Evolutionary conservation across 2,888 invertebrate species (phyloP).

Genomic region (Oxystoma pomonae): DNA sequence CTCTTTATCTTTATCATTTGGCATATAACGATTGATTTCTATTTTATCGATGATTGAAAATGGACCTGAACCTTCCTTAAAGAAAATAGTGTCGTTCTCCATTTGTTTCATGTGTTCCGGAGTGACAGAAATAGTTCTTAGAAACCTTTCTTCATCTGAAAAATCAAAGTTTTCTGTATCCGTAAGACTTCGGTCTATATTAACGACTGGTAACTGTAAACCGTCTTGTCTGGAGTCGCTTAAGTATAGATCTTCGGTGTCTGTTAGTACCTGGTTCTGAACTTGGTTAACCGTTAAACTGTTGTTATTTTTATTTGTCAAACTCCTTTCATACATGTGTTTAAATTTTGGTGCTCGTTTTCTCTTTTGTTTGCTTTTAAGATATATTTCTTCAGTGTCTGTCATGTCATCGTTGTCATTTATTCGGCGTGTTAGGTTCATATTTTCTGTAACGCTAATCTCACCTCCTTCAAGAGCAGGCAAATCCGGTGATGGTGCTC

Average conservation of each 20-base stretch:
- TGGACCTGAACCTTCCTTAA: constrained; percentile 39
- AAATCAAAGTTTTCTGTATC: constrained; percentile 47
- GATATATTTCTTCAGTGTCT: constrained; percentile 34
- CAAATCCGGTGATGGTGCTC: constrained; percentile 30
- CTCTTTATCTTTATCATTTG: constrained; percentile 47
- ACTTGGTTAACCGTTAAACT: constrained; percentile 14
- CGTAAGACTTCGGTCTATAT: constrained; percentile 34
- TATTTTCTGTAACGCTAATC: constrained; percentile 28
- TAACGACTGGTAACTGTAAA: not conserved
- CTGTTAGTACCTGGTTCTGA: constrained; percentile 12
- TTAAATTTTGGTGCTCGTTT: constrained; percentile 33
- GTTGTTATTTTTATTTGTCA: constrained; percentile 21
- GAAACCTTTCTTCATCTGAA: constrained; percentile 33
- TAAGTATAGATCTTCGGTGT: constrained; percentile 22
- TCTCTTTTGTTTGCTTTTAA: constrained; percentile 22
- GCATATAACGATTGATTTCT: constrained; percentile 20
- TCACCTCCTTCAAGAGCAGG: constrained; percentile 33
- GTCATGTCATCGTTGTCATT: constrained; percentile 19
- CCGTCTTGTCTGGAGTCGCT: constrained; percentile 11
- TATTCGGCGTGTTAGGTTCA: constrained; percentile 13
- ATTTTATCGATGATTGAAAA: constrained; percentile 31
- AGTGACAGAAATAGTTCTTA: constrained; percentile 31
- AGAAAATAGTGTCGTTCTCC: constrained; percentile 33
- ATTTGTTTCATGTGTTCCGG: constrained; percentile 38
- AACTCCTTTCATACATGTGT: constrained; percentile 25